These are phyloP conservation scores for Yoshiicerus persimilis DNA, from an alignment of 1,140 invertebrate species.

Conservation along the genomic window DNA sequence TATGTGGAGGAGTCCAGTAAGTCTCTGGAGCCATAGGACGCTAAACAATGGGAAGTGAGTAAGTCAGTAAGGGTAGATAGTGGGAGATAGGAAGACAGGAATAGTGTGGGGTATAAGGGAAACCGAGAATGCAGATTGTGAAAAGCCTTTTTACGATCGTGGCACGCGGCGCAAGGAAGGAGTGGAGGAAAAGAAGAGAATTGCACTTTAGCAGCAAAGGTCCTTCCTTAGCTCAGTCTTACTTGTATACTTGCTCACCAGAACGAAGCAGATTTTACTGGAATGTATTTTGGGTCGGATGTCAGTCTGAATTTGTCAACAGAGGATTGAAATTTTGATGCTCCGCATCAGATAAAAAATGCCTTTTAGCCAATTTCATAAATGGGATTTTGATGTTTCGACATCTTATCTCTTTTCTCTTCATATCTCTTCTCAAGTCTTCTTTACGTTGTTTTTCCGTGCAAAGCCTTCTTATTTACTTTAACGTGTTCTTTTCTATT, in stretches of 20 bases:
- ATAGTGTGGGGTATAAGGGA: background rate
- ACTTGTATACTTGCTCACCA: background rate
- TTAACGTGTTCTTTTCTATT: background rate
- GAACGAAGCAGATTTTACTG: background rate
- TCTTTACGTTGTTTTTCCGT: background rate
- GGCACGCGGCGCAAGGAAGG: background rate
- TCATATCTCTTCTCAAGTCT: background rate
- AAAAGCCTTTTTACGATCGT: constrained; percentile 10
- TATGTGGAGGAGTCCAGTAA: background rate
- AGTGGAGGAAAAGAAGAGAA: background rate
- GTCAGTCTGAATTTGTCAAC: constrained; percentile 30
- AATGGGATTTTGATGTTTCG: constrained; percentile 48
- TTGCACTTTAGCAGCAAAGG: background rate
- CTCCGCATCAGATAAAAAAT: constrained; percentile 36
- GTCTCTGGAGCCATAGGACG: background rate
- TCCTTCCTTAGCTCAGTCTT: background rate
- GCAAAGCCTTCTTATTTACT: background rate
- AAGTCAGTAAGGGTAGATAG: background rate
- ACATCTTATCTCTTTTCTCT: background rate
- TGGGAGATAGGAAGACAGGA: background rate
- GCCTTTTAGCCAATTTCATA: constrained; percentile 45
- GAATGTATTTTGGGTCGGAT: background rate
- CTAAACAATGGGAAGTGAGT: background rate
- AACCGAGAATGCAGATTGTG: constrained; percentile 8
- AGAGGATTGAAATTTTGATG: constrained; percentile 23